Conservation (phyloP, 2,888 invertebrate genomes). For the Lymantria dispar region DNA sequence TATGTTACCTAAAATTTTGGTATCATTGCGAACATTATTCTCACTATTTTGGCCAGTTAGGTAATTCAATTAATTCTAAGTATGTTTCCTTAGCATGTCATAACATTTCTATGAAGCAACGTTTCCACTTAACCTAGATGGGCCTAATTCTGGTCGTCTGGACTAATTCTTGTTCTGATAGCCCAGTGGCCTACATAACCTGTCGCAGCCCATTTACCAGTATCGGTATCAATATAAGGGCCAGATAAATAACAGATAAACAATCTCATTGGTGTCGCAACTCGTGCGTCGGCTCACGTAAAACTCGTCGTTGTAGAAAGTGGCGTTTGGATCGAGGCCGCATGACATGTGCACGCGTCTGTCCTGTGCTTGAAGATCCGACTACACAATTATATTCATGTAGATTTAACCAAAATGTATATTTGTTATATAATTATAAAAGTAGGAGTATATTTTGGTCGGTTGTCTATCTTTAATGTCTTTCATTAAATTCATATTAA, state of each 20-base stretch:
- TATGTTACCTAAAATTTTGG: too few species aligned
- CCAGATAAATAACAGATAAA: slow-evolving; percentile 12
- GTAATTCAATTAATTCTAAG: too few species aligned
- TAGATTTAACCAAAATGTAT: too few species aligned
- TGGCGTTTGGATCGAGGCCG: slow-evolving; percentile 31
- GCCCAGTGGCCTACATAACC: background rate
- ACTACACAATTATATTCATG: background rate
- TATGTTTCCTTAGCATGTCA: background rate
- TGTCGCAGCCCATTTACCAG: background rate
- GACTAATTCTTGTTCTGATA: background rate
- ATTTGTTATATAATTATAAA: too few species aligned
- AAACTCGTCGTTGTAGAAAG: slow-evolving; percentile 33
- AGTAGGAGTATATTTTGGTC: too few species aligned
- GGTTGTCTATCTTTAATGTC: too few species aligned
- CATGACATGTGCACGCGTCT: slow-evolving; percentile 11
- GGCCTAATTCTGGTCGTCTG: background rate
- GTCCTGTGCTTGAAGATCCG: background rate
- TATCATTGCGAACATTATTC: too few species aligned
- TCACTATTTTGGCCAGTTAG: too few species aligned
- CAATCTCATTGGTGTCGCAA: slow-evolving; percentile 19
- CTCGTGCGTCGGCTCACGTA: slow-evolving; percentile 20
- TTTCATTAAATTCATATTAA: too few species aligned
- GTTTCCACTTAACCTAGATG: background rate
- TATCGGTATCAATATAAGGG: slow-evolving; percentile 12
- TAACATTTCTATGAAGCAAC: background rate